These are phyloP conservation scores for Takifugu flavidus DNA, from an alignment of 2,113 vertebrate species.

Conservation along the genomic window DNA sequence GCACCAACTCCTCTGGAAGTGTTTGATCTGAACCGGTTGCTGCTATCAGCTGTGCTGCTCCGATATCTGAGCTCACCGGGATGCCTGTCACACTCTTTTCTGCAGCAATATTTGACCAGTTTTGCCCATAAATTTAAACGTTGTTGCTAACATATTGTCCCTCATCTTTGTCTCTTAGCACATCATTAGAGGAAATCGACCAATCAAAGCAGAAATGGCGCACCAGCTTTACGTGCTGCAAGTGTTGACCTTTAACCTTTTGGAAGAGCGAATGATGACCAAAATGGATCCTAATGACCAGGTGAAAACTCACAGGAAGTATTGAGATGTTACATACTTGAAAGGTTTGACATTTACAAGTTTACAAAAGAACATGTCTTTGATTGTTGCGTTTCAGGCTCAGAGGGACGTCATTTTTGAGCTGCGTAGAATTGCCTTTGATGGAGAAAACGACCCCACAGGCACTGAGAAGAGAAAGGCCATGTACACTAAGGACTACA, in stretches of 20 bases:
- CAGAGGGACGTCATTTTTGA: constrained; percentile 97
- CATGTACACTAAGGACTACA: constrained; percentile 97
- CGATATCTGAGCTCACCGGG: neutral
- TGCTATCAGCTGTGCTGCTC: constrained; percentile 19
- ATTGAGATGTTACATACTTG: no score
- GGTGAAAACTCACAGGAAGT: constrained; percentile 56
- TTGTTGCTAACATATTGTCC: neutral
- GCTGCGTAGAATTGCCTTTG: constrained; percentile 92
- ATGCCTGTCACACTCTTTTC: neutral
- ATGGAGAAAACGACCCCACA: constrained; percentile 87
- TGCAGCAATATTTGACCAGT: no score
- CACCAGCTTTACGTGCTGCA: constrained; percentile 98
- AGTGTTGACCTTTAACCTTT: constrained; percentile 95
- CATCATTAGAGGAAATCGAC: constrained; percentile 94
- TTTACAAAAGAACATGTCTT: no score
- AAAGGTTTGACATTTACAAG: no score
- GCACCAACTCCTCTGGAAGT: constrained; percentile 28
- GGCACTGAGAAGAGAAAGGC: constrained; percentile 94
- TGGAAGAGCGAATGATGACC: constrained; percentile 99
- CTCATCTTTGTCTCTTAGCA: constrained; percentile 75
- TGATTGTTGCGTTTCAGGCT: constrained; percentile 68
- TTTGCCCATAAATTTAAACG: neutral
- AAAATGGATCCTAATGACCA: constrained; percentile 99
- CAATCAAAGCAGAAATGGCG: constrained; percentile 98
- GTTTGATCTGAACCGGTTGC: constrained; percentile 24